phyloP scores from a whole-genome alignment of 2,797 vertebrate species.

The Lithobates pipiens region DNA sequence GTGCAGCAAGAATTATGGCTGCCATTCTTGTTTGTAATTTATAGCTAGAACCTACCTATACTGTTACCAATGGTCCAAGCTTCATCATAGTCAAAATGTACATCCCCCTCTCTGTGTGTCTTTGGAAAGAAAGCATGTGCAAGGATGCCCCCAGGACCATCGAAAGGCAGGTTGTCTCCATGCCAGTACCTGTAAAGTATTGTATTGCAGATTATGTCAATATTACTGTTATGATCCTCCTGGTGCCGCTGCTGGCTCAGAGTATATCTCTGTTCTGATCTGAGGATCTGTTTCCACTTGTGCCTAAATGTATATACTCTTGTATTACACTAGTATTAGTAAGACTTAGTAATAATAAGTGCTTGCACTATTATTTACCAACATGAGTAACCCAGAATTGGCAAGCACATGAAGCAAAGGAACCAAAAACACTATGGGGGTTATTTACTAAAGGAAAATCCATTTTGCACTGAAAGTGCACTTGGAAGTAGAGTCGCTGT shows the following conservation, averaged over 20 bases:
- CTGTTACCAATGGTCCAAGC: slow-evolving; percentile 90
- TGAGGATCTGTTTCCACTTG: not conserved
- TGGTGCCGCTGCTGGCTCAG: not conserved
- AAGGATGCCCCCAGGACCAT: slow-evolving; percentile 90
- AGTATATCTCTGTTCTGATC: not conserved
- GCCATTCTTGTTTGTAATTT: not conserved
- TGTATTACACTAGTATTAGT: not conserved
- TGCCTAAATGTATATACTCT: not conserved
- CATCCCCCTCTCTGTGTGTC: slow-evolving; percentile 89
- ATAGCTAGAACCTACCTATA: slow-evolving; percentile 78
- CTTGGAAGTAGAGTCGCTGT: too few species aligned
- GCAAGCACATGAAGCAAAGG: too few species aligned
- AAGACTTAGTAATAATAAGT: not conserved
- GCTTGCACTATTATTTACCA: too few species aligned
- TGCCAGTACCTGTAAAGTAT: slow-evolving; percentile 86
- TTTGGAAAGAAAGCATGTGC: slow-evolving; percentile 95
- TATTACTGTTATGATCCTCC: not conserved
- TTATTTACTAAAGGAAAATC: too few species aligned
- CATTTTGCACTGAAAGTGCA: too few species aligned
- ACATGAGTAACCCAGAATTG: not conserved
- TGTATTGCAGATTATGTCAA: not conserved
- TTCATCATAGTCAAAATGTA: slow-evolving; percentile 96
- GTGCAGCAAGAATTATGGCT: not conserved
- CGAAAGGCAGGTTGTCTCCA: slow-evolving; percentile 91
- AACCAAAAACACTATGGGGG: not conserved